Evolutionary conservation across 2,113 vertebrate species (phyloP).

Genomic region (Spilogale gracilis): DNA sequence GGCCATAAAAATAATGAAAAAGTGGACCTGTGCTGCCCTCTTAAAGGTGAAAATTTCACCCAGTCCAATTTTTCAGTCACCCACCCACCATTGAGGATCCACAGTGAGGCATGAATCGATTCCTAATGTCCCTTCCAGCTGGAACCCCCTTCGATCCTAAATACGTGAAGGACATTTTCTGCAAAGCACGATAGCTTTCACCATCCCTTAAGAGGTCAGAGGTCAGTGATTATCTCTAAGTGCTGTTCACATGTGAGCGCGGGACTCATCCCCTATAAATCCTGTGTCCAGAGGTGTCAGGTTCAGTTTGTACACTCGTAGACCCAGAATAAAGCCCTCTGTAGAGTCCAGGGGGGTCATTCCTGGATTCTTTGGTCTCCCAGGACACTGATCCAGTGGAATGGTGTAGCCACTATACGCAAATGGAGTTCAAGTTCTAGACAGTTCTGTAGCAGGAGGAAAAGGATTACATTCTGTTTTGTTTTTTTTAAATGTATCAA

Average conservation of each 20-base stretch:
- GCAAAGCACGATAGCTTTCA: conserved; percentile 6
- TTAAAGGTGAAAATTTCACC: conserved; percentile 42
- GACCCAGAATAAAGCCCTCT: background rate
- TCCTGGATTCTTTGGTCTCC: conserved; percentile 37
- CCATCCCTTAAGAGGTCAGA: conserved; percentile 4
- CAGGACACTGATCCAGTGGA: background rate
- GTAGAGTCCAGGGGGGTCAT: background rate
- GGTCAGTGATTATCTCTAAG: background rate
- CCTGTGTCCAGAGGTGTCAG: background rate
- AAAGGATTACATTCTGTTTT: conserved; percentile 47
- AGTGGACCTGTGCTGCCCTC: background rate
- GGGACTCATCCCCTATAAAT: background rate
- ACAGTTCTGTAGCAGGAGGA: background rate
- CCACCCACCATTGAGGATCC: background rate
- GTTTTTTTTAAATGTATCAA: conserved; percentile 41
- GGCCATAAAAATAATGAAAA: conserved; percentile 7
- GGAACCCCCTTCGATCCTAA: background rate
- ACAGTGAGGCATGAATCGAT: conserved; percentile 6
- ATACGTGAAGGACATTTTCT: background rate
- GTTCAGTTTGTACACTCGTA: background rate
- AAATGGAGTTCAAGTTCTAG: conserved; percentile 59
- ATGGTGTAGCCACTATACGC: background rate
- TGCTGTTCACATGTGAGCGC: background rate
- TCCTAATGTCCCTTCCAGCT: conserved; percentile 38
- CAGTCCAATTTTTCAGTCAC: background rate